Evolutionary conservation across 2,888 invertebrate genomes (phyloP), one percentile per base, ranked within the genome.

Genomic region (Chloroclystis v-ata): DNA sequence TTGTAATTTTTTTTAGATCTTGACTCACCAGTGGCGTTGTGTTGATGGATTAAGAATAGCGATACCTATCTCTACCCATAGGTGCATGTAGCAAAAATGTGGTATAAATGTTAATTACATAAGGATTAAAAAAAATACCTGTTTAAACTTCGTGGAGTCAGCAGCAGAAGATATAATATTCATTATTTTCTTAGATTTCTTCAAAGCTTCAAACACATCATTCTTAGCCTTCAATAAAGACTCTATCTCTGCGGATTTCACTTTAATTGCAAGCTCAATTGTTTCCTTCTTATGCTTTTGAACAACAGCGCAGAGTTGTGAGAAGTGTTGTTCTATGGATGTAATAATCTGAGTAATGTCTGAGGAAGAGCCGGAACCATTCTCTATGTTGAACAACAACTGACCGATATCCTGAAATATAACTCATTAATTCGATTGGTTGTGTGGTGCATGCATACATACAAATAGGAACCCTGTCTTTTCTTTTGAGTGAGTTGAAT

Each of bases 251-350:
- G 64, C 60, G 9, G 48, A 58, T 51, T 75, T 77, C 4, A 78
- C 56, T 57, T 77, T 67, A 3, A 71, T 47, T 6, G 90, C 54
- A 11, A 71, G 64, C 4, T 72, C 65, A 1, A 82, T 69, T 1
- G 90, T 63, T 50, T 84, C 78, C 8, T 73, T 63, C 57, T 91
- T 91, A 32, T 87, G 69, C 40, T 81, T 82, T 65, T 91, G 91
- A 30, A 91, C 66, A 4, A 78, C 62, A 0, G 84, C 88, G 49
- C 84, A 83, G 0, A 91, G 65, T 51, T 87, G 78, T 0, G 85
- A 77, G 56, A 90, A 91, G 60, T 90, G 89, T 52, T 87, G 85
- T 33, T 84, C 83, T 4, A 91, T 75, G 9, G 65, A 58, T 6
- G 64, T 63, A 37, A 86, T 74, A 8, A 78, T 56, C 28, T 61